Percentiles rank a stretch among this genome's conserved stretches.
phyloP scores from a whole-genome alignment of 2,113 vertebrate genomes.

The Heterocephalus glaber region DNA sequence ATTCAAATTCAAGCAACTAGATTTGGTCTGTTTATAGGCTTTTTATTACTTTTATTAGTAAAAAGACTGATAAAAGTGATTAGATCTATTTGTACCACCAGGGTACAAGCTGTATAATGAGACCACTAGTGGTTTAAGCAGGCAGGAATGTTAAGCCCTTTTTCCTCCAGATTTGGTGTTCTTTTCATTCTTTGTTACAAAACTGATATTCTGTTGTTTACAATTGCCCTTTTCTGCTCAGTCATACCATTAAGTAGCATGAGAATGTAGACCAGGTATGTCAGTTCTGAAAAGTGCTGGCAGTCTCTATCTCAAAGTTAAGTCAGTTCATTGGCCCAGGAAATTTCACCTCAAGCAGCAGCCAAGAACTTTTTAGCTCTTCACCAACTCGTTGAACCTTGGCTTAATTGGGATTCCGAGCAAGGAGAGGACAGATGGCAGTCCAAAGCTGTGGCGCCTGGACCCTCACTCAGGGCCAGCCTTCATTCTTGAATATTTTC shows the following conservation, averaged over 20 bases:
- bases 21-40: background rate
- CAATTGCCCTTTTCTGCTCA: background rate
- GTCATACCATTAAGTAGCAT: background rate
- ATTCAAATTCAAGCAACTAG: background rate
- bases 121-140: background rate
- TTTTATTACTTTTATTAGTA: background rate
- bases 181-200: background rate
- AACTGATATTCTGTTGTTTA: background rate
- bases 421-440: background rate
- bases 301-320: conserved; percentile 4
- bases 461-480: background rate
- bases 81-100: background rate
- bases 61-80: background rate
- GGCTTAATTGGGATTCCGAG: background rate
- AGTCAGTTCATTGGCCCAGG: background rate
- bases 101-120: background rate
- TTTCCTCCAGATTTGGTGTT: background rate
- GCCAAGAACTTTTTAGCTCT: background rate
- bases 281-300: background rate
- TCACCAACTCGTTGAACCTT: background rate
- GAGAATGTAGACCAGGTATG: background rate
- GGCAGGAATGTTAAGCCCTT: background rate
- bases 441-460: background rate
- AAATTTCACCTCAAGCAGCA: background rate
- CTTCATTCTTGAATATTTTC: background rate